phyloP scores from a whole-genome alignment of 2,888 invertebrate species.

The Omphaloscelis lunosa region DNA sequence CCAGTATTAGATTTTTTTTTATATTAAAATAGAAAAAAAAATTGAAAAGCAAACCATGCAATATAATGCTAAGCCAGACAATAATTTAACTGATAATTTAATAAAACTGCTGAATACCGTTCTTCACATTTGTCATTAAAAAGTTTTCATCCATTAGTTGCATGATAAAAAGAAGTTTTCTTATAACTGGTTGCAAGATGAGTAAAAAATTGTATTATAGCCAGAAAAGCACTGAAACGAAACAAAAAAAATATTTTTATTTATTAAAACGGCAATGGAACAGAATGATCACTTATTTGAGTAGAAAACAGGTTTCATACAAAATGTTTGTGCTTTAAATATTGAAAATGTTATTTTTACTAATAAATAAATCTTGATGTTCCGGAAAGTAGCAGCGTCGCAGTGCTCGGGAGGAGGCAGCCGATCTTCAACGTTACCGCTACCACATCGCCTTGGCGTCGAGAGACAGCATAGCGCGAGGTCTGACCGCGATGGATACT shows the following conservation, averaged over 20 bases:
- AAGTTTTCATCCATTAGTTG: neutral
- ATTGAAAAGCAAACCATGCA: neutral
- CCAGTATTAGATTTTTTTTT: no score
- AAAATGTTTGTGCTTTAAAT: neutral
- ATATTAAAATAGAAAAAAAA: neutral
- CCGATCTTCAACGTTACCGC: slow-evolving; percentile 95
- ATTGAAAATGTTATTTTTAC: slow-evolving; percentile 5
- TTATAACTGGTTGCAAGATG: neutral
- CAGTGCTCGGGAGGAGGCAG: slow-evolving; percentile 91
- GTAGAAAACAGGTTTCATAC: slow-evolving; percentile 13
- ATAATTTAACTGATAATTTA: no score
- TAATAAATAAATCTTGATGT: slow-evolving; percentile 51
- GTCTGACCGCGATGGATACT: slow-evolving; percentile 95
- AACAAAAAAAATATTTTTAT: neutral
- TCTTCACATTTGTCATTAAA: slow-evolving; percentile 5
- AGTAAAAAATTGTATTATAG: neutral
- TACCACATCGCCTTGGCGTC: slow-evolving; percentile 93
- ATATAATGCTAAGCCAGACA: neutral
- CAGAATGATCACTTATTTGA: neutral
- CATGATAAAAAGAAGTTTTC: neutral
- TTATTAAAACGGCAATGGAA: neutral
- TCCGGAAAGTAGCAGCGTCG: slow-evolving; percentile 91
- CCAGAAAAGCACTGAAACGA: neutral
- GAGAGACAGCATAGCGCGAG: slow-evolving; percentile 91
- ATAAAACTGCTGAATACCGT: neutral